These are phyloP conservation scores for Oreochromis grahami DNA, from an alignment of 2,797 vertebrate species.

Conservation along the genomic window DNA sequence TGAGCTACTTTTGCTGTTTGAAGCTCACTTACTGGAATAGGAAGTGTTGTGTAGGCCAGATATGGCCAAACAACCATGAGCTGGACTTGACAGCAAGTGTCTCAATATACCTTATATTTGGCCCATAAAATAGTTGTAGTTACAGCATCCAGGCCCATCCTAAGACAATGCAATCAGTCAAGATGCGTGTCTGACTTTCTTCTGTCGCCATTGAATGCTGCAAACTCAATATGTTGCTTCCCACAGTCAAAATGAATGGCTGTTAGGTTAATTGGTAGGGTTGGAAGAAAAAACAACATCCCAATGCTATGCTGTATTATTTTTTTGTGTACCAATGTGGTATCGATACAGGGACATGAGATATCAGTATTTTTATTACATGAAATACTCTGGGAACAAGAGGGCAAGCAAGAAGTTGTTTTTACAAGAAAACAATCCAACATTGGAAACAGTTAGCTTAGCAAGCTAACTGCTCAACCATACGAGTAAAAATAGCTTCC, in stretches of 20 bases:
- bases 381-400: neutral
- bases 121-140: neutral
- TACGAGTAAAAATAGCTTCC: rapidly evolving
- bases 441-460: neutral
- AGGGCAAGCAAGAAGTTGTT: neutral
- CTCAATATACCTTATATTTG: neutral
- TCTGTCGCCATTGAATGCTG: neutral
- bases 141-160: neutral
- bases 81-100: neutral
- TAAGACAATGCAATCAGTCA: neutral
- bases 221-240: neutral
- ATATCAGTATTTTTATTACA: neutral
- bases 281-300: neutral
- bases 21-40: neutral
- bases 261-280: neutral
- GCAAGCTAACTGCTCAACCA: neutral
- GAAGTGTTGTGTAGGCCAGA: neutral
- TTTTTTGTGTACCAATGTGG: neutral
- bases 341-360: neutral
- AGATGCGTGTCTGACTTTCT: neutral
- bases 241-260: neutral
- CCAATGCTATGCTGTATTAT: neutral
- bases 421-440: neutral
- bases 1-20: neutral
- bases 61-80: neutral